Evolutionary conservation across 1,140 invertebrate genomes (phyloP).

Genomic region (Tetraneura akinire): DNA sequence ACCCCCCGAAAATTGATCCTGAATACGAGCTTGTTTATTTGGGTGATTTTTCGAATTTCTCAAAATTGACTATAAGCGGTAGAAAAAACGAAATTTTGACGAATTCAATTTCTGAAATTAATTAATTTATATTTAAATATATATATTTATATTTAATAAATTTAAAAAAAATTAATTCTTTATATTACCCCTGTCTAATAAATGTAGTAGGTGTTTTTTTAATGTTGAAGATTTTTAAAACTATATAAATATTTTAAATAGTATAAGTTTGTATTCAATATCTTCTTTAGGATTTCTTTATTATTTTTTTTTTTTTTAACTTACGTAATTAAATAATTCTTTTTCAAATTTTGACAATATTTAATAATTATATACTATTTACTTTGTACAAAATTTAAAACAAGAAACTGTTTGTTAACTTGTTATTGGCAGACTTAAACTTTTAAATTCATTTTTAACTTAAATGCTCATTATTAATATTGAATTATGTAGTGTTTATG

Average conservation of each 20-base stretch:
- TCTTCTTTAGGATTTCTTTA: background rate
- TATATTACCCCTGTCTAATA: background rate
- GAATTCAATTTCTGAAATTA: too few species aligned
- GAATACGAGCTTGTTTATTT: too few species aligned
- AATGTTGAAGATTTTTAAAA: constrained; percentile 24
- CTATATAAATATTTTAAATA: constrained; percentile 8
- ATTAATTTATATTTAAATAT: too few species aligned
- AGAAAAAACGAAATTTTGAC: too few species aligned
- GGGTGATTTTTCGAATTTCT: too few species aligned
- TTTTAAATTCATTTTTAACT: constrained; percentile 27
- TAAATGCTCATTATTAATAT: constrained; percentile 38
- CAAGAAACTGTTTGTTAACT: constrained; percentile 15
- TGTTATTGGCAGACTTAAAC: constrained; percentile 37
- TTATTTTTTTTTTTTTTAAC: background rate
- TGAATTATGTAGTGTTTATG: constrained; percentile 12
- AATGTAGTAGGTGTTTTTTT: background rate
- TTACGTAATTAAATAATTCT: constrained; percentile 1
- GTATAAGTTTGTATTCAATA: constrained; percentile 10
- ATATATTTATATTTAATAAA: too few species aligned
- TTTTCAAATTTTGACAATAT: constrained; percentile 39
- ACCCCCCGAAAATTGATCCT: too few species aligned
- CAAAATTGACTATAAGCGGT: too few species aligned
- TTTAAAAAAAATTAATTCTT: constrained; percentile 36
- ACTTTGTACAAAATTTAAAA: constrained; percentile 9
- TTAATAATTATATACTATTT: too few species aligned